phyloP scores from a whole-genome alignment of 1,140 invertebrate genomes.

The Mesaphorura yosii region DNA sequence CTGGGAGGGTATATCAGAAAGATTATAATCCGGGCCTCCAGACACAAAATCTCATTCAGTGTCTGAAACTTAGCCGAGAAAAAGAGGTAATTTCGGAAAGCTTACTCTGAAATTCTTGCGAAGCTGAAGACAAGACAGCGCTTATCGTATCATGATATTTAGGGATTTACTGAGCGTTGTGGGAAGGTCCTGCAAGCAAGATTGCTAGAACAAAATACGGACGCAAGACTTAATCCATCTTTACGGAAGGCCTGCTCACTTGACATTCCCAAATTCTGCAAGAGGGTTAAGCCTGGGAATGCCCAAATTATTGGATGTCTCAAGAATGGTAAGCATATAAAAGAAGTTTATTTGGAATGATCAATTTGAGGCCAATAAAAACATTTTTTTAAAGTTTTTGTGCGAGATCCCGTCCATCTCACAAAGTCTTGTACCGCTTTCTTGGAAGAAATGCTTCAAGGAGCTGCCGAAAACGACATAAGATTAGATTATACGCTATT shows the following conservation, averaged over 20 bases:
- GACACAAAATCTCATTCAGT: slow-evolving; percentile 8
- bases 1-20: too few relatives aligned
- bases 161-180: slow-evolving; percentile 70
- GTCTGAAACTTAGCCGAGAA: slow-evolving; percentile 14
- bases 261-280: slow-evolving; percentile 63
- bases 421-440: slow-evolving; percentile 41
- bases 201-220: slow-evolving; percentile 82
- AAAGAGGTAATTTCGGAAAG: slow-evolving; percentile 21
- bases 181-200: slow-evolving; percentile 70
- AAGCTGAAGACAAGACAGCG: too few relatives aligned
- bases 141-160: too few relatives aligned
- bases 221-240: slow-evolving; percentile 81
- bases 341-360: too few relatives aligned
- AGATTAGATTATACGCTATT: slow-evolving; percentile 33
- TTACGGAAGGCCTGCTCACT: slow-evolving; percentile 57
- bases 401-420: slow-evolving; percentile 35
- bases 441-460: slow-evolving; percentile 46
- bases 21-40: too few relatives aligned
- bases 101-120: too few relatives aligned
- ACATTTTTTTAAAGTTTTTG: too few relatives aligned
- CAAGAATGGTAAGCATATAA: too few relatives aligned
- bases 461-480: slow-evolving; percentile 46
- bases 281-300: slow-evolving; percentile 35
- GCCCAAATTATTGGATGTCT: slow-evolving; percentile 25
- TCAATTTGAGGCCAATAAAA: too few relatives aligned